Conservation (phyloP, 2,797 vertebrate genomes). For the Anguilla pacifica region DNA sequence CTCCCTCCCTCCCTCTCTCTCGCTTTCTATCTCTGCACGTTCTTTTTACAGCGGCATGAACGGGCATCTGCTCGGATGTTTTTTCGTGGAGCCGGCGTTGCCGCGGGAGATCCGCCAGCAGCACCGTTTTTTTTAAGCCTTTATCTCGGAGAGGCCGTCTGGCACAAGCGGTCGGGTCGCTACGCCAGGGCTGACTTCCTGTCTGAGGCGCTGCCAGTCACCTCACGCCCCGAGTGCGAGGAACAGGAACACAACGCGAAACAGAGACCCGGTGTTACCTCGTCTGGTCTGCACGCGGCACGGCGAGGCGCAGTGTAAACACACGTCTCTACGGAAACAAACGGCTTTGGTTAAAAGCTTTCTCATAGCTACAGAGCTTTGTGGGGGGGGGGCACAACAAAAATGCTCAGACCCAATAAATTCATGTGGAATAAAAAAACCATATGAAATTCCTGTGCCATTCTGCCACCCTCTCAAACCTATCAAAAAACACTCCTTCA, state of each 20-base stretch:
- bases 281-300: background rate
- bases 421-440: background rate
- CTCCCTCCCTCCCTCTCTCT: too few species aligned
- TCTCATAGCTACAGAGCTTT: background rate
- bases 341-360: background rate
- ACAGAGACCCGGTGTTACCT: background rate
- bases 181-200: background rate
- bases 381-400: too few species aligned
- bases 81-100: background rate
- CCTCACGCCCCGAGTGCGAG: background rate
- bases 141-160: background rate
- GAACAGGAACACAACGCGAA: background rate
- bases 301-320: background rate
- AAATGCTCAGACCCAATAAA: background rate
- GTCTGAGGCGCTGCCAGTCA: background rate
- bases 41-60: background rate
- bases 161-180: background rate
- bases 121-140: background rate
- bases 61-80: background rate
- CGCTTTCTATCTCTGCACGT: background rate
- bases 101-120: background rate
- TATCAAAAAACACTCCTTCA: background rate
- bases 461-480: background rate
- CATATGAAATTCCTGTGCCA: background rate
- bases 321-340: background rate